Evolutionary conservation across 2,113 vertebrate species (phyloP), one percentile per base, ranked within the genome.

Genomic region (Lagopus leucura): DNA sequence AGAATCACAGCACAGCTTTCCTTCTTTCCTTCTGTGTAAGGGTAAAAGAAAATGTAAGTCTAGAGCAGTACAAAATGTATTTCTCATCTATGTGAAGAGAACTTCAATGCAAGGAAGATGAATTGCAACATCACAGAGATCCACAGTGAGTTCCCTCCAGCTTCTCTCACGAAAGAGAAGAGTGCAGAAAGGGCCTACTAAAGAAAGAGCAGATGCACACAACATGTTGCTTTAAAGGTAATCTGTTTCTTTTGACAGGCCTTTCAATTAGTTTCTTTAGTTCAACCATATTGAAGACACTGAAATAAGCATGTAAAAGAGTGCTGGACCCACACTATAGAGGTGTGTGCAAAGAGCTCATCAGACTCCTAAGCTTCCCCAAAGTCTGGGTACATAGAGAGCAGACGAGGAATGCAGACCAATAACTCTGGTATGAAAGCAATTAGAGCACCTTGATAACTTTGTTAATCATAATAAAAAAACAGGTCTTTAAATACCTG

Each of bases 1-100:
- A 99, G 76, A 18, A 57, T 85, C 48, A 99, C 96, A 2, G 83
- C 60, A 94, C 98, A 99, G 63, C 95, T 97, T 82, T 97, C 96
- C 64, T 83, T 63, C 36, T 96, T 61, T 71, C 43, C 86, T 65
- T 93, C 98, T 98, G 72, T 69, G 70, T 57, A 88, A 80, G 36
- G 20, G 47, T n/a, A 84, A 91, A 55, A 87, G 21, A 63, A 79
- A 89, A 13, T 18, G 30, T 21, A 85, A 77, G 28, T 45, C 28
- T 38, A 34, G 75, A 72, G 45, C 12, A 25, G 52, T 18, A 13
- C 12, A 47, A 76, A 91, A 86, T 5, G 3, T 2, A 6, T 5
- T 61, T 77, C 66, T 54, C 30, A 67, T 24, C 36, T 21, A 42
- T 7, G 19, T 28, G 7, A 94, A 77, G 14, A 66, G 10, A 61